phyloP scores from a whole-genome alignment of 2,888 invertebrate species.

The Habroteleia sp. region DNA sequence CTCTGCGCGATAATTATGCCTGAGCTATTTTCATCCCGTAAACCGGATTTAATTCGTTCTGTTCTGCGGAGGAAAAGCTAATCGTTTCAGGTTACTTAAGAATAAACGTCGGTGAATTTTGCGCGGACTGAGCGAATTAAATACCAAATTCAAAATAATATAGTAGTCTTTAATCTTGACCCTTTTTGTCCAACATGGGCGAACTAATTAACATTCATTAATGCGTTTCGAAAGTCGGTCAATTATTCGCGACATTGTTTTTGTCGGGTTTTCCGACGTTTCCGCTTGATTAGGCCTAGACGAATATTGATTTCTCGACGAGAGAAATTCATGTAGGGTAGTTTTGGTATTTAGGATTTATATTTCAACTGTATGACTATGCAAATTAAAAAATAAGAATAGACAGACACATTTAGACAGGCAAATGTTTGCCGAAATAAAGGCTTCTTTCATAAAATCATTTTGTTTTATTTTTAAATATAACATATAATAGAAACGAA shows the following conservation, averaged over 20 bases:
- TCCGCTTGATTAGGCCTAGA: slow-evolving; percentile 15
- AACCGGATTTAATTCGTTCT: slow-evolving; percentile 15
- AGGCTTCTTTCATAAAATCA: no score
- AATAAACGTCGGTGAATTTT: slow-evolving; percentile 9
- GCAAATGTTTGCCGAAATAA: no score
- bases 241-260: slow-evolving; percentile 27
- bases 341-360: no score
- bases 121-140: slow-evolving; percentile 1
- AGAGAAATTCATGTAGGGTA: no score
- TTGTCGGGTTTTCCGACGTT: not conserved
- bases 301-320: slow-evolving; percentile 9
- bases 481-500: no score
- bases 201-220: slow-evolving; percentile 23
- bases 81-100: not conserved
- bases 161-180: slow-evolving; percentile 21
- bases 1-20: not conserved
- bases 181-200: slow-evolving; percentile 5
- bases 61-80: not conserved
- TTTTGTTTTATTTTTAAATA: no score
- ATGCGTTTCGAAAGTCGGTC: slow-evolving; percentile 33
- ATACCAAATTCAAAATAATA: slow-evolving; percentile 20
- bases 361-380: no score
- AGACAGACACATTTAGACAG: no score
- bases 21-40: not conserved
- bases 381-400: no score